Conservation (phyloP, 2,113 vertebrate genomes). For the Zosterops pallidus region DNA sequence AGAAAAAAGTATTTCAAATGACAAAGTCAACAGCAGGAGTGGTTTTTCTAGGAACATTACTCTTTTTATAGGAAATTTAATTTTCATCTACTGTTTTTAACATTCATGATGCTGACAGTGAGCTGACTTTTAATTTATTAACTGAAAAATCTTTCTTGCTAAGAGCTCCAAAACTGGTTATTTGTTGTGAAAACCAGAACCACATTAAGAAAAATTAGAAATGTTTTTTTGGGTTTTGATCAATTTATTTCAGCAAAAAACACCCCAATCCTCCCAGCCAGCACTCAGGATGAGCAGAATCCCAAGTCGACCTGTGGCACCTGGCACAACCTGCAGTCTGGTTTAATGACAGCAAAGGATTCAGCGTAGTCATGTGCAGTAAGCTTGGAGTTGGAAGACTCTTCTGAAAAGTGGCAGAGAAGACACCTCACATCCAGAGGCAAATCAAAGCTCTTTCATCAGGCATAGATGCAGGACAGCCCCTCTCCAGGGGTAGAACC, state of each 20-base stretch:
- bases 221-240: background rate
- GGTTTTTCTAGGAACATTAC: background rate
- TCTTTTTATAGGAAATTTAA: background rate
- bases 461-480: background rate
- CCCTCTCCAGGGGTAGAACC: background rate
- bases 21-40: background rate
- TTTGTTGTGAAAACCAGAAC: background rate
- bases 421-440: background rate
- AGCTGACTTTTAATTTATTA: background rate
- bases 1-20: background rate
- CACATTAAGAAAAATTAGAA: background rate
- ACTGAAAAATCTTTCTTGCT: background rate
- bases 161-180: background rate
- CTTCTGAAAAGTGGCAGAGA: background rate
- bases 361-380: background rate
- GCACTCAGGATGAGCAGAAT: background rate
- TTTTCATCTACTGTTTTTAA: background rate
- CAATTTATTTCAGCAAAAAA: background rate
- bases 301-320: background rate
- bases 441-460: background rate
- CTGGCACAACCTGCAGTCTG: background rate
- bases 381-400: background rate
- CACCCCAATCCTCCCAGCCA: background rate
- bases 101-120: background rate
- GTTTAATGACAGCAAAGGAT: background rate